Evolutionary conservation across 2,797 vertebrate species (phyloP).

Genomic region (Urocyon cinereoargenteus): DNA sequence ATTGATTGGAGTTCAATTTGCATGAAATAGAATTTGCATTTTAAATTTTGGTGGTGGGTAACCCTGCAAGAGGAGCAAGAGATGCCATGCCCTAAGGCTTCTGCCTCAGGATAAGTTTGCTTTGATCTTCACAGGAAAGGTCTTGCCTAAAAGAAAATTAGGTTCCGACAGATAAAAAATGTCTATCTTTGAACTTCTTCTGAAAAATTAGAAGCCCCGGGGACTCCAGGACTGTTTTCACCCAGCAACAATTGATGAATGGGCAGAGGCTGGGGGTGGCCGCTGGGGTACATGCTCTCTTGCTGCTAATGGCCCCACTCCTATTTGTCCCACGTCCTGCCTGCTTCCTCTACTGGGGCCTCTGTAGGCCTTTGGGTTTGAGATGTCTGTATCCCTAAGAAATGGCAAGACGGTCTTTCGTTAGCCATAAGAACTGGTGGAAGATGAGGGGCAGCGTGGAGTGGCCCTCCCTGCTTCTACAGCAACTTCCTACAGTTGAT

Average conservation of each 20-base stretch:
- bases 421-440: accelerated
- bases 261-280: background rate
- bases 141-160: background rate
- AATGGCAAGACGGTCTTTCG: background rate
- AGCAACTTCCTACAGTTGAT: accelerated
- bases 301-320: accelerated
- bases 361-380: background rate
- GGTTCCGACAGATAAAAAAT: background rate
- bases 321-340: background rate
- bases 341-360: background rate
- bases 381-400: background rate
- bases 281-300: accelerated
- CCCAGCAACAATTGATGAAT: accelerated
- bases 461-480: background rate
- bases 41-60: background rate
- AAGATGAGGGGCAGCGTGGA: background rate
- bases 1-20: too few relatives aligned
- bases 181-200: background rate
- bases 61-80: background rate
- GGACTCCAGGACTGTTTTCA: background rate
- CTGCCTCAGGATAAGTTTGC: background rate
- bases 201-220: background rate
- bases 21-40: background rate
- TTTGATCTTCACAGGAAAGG: background rate
- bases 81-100: background rate